Evolutionary conservation across 2,113 vertebrate species (phyloP).

Genomic region (Rhinolophus sinicus): DNA sequence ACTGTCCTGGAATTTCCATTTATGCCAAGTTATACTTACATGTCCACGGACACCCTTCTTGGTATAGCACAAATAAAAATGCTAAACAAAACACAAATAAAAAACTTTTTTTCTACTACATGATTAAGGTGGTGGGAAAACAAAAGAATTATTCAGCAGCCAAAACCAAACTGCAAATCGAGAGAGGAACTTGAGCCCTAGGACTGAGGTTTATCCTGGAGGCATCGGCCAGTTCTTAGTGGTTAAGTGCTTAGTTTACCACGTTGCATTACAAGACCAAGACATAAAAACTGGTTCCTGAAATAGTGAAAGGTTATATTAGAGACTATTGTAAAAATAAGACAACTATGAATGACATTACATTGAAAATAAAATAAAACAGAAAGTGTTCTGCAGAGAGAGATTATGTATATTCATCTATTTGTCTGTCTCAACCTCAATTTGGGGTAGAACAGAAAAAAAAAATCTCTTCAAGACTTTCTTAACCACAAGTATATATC

Average conservation of each 20-base stretch:
- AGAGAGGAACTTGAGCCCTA: background rate
- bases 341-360: background rate
- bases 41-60: slow-evolving; percentile 68
- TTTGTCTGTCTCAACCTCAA: background rate
- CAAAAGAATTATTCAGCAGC: slow-evolving; percentile 54
- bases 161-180: slow-evolving; percentile 23
- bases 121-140: slow-evolving; percentile 39
- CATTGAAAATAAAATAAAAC: background rate
- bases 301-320: background rate
- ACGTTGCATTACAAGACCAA: background rate
- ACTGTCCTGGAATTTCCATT: slow-evolving; percentile 70
- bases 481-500: background rate
- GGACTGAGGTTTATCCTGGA: background rate
- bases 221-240: background rate
- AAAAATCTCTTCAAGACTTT: background rate
- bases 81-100: slow-evolving; percentile 70
- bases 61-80: slow-evolving; percentile 62
- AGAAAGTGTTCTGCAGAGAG: background rate
- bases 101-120: slow-evolving; percentile 29
- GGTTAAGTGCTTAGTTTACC: background rate
- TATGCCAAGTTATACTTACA: slow-evolving; percentile 74
- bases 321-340: background rate
- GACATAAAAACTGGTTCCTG: background rate
- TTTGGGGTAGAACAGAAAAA: background rate
- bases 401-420: background rate